Percentiles rank a stretch among this genome's conserved stretches.
These are phyloP conservation scores for Drosophila birchii DNA, from an alignment of 2,888 invertebrate genomes.

Conservation along the genomic window DNA sequence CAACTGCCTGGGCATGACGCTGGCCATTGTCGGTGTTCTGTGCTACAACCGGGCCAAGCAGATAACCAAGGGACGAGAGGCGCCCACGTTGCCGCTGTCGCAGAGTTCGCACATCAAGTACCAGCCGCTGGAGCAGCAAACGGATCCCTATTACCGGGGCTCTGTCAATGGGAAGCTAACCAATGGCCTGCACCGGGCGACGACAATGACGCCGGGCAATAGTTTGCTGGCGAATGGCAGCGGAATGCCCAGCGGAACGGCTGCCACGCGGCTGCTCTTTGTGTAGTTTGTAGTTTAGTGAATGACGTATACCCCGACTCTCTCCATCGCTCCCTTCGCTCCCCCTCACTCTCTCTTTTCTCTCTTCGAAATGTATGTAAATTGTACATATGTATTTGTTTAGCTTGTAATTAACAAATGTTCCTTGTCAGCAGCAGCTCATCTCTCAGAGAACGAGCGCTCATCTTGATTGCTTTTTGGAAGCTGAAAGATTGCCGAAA, in stretches of 20 bases:
- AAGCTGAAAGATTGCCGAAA: neutral
- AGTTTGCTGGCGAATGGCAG: constrained; percentile 81
- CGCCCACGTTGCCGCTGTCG: constrained; percentile 86
- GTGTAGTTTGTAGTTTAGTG: constrained; percentile 79
- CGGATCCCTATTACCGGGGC: constrained; percentile 77
- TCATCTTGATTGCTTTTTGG: neutral
- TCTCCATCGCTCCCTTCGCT: neutral
- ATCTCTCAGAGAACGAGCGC: neutral
- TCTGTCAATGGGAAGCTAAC: constrained; percentile 55
- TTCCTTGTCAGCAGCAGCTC: neutral
- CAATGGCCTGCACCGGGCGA: constrained; percentile 53
- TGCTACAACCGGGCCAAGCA: constrained; percentile 95
- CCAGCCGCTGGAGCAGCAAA: constrained; percentile 67
- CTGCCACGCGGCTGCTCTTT: constrained; percentile 82
- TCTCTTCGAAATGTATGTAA: constrained; percentile 1
- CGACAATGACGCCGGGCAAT: constrained; percentile 52
- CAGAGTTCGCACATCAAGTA: constrained; percentile 84
- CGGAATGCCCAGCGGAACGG: constrained; percentile 74
- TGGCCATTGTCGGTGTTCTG: constrained; percentile 95
- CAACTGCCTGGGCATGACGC: constrained; percentile 95
- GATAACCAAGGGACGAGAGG: constrained; percentile 87
- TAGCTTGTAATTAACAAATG: neutral
- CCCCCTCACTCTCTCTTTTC: neutral
- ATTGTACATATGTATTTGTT: constrained; percentile 5
- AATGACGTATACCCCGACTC: constrained; percentile 23